Conservation (phyloP, 1,140 invertebrate species). For the Charaxes varanes region DNA sequence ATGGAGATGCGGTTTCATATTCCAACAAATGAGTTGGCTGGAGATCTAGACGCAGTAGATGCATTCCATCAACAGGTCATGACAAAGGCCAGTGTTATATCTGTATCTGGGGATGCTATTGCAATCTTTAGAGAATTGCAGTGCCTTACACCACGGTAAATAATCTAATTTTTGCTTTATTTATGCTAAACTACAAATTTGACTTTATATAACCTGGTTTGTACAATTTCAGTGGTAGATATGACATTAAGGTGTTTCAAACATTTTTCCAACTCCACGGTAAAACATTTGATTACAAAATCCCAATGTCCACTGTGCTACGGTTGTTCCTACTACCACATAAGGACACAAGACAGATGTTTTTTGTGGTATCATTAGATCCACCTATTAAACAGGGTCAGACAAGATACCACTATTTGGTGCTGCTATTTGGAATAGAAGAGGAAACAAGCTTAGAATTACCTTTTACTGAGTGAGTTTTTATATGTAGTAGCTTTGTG, state of each 20-base stretch:
- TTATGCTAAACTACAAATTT: too few relatives aligned
- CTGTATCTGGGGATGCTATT: slow-evolving; percentile 97
- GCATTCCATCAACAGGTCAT: slow-evolving; percentile 97
- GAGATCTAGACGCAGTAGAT: slow-evolving; percentile 93
- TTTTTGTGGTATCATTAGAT: slow-evolving; percentile 98
- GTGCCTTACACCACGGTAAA: slow-evolving; percentile 98
- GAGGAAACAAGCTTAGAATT: slow-evolving; percentile 96
- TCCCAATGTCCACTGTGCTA: slow-evolving; percentile 96
- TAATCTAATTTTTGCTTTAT: too few relatives aligned
- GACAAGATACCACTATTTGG: slow-evolving; percentile 96
- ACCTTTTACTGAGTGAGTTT: slow-evolving; percentile 89
- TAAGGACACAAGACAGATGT: slow-evolving; percentile 98
- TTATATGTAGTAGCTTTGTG: too few relatives aligned
- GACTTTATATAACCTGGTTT: neutral
- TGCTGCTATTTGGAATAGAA: slow-evolving; percentile 95
- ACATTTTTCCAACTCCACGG: slow-evolving; percentile 99
- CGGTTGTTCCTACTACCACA: slow-evolving; percentile 96
- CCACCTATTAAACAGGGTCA: slow-evolving; percentile 99
- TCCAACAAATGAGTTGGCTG: slow-evolving; percentile 87
- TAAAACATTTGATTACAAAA: slow-evolving; percentile 99
- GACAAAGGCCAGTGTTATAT: slow-evolving; percentile 97
- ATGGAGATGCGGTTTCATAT: slow-evolving; percentile 99
- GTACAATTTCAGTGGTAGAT: slow-evolving; percentile 92
- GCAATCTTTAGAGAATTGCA: slow-evolving; percentile 97
- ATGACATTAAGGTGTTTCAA: slow-evolving; percentile 99